These are phyloP conservation scores for Cydia pomonella DNA, from an alignment of 1,140 invertebrate genomes.

Conservation along the genomic window DNA sequence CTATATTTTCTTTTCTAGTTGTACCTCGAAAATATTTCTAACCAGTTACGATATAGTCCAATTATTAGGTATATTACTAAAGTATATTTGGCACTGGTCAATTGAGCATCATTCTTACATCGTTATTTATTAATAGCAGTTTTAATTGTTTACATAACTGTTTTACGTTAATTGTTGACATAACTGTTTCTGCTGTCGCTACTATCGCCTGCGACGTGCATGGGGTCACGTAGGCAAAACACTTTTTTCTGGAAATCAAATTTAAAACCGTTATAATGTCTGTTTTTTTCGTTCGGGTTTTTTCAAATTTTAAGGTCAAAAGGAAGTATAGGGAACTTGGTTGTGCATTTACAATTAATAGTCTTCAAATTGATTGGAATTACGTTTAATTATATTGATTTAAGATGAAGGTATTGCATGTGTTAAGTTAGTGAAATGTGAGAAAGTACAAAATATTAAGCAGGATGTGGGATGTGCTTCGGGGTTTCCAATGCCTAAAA, in stretches of 20 bases:
- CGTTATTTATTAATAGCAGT: not conserved
- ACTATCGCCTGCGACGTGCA: slow-evolving; percentile 42
- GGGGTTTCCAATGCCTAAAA: not conserved
- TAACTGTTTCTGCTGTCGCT: slow-evolving; percentile 38
- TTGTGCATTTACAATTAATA: no score
- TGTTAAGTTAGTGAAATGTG: no score
- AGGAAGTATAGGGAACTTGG: not conserved
- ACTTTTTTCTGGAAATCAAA: slow-evolving; percentile 1
- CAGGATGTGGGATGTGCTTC: no score
- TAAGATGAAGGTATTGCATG: no score
- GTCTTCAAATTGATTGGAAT: no score
- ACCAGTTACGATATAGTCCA: not conserved
- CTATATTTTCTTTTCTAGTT: no score
- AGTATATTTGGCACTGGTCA: not conserved
- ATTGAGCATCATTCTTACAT: not conserved
- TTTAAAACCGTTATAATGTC: not conserved
- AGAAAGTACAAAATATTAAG: no score
- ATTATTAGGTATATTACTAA: not conserved
- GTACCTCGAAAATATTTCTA: not conserved
- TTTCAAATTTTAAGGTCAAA: not conserved
- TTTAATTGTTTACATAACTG: slow-evolving; percentile 1
- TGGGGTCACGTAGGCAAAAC: slow-evolving; percentile 50
- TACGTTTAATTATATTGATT: no score
- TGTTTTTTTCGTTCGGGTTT: not conserved
- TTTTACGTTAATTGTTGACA: not conserved